phyloP scores from a whole-genome alignment of 2,113 vertebrate species.

The Elgaria multicarinata region DNA sequence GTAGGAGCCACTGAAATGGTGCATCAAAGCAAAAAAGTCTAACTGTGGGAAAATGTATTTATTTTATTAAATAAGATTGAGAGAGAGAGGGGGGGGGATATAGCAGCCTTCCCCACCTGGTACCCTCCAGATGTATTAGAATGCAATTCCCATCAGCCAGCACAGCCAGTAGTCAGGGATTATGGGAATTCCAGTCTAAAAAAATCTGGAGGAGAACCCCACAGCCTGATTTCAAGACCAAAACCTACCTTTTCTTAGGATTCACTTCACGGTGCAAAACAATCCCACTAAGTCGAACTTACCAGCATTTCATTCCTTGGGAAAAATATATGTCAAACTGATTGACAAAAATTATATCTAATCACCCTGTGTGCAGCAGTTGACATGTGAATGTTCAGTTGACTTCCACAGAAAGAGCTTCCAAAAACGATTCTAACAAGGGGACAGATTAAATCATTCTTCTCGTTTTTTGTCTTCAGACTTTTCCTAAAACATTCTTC shows the following conservation, averaged over 20 bases:
- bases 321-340: slow-evolving; percentile 10
- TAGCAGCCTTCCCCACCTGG: too few species aligned
- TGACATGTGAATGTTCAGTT: background rate
- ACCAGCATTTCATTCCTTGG: background rate
- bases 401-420: background rate
- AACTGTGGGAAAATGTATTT: too few species aligned
- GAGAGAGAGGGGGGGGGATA: too few species aligned
- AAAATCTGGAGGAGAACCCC: background rate
- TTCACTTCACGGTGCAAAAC: accelerated
- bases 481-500: background rate
- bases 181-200: too few species aligned
- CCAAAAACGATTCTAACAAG: slow-evolving; percentile 13
- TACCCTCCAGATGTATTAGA: too few species aligned
- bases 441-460: background rate
- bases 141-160: too few species aligned
- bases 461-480: slow-evolving; percentile 5
- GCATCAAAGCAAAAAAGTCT: too few species aligned
- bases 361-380: background rate
- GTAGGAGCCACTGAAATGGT: too few species aligned
- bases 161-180: too few species aligned
- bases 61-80: too few species aligned
- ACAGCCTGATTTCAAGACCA: background rate
- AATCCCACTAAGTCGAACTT: background rate
- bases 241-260: background rate
- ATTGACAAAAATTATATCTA: slow-evolving; percentile 10